Conservation (phyloP, 2,888 invertebrate species). For the Pristionchus fissidentatus region DNA sequence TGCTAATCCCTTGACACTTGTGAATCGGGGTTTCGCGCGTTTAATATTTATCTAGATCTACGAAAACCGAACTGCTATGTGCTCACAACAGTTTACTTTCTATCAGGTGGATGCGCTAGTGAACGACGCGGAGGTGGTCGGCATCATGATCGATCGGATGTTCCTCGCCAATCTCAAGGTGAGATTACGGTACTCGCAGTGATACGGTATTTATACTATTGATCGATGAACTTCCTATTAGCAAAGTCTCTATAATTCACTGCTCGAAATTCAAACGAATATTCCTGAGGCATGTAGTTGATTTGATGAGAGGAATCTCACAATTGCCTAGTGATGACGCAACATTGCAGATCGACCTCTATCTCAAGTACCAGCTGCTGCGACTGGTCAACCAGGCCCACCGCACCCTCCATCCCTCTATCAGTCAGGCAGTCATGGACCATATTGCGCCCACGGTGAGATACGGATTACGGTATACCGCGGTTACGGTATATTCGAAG, state of each 20-base stretch:
- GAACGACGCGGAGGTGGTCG: slow-evolving; percentile 41
- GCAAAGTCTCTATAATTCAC: too few relatives aligned
- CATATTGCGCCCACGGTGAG: slow-evolving; percentile 40
- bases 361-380: slow-evolving; percentile 47
- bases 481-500: neutral
- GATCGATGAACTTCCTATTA: too few relatives aligned
- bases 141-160: slow-evolving; percentile 40
- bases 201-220: too few relatives aligned
- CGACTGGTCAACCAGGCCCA: slow-evolving; percentile 39
- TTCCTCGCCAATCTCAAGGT: slow-evolving; percentile 42
- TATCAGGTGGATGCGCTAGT: slow-evolving; percentile 37
- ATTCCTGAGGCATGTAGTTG: too few relatives aligned
- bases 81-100: too few relatives aligned
- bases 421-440: slow-evolving; percentile 35
- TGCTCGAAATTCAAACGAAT: too few relatives aligned
- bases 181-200: neutral
- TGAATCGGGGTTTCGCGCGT: too few relatives aligned
- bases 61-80: too few relatives aligned
- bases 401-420: slow-evolving; percentile 10
- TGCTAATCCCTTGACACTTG: neutral
- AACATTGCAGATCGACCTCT: slow-evolving; percentile 41
- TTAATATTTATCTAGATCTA: too few relatives aligned
- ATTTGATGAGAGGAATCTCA: too few relatives aligned
- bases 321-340: too few relatives aligned
- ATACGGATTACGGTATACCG: neutral